A percentile compares a stretch with the other conserved stretches of the same genome.
These are phyloP conservation scores for Leptopterna dolabrata DNA, from an alignment of 2,888 invertebrate genomes.

Conservation along the genomic window DNA sequence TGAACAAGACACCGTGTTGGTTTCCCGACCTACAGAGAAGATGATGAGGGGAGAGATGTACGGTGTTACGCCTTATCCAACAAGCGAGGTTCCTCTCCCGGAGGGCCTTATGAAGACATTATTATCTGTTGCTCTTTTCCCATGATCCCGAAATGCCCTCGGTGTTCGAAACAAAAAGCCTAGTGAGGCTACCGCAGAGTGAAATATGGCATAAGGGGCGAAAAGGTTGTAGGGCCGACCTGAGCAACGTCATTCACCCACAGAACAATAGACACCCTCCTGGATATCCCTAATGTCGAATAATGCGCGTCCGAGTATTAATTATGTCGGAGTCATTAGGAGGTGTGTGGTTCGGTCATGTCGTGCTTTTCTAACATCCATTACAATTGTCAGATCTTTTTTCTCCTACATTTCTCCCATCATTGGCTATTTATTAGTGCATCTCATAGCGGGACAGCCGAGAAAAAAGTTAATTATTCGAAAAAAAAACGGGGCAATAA, in stretches of 20 bases:
- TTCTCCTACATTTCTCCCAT: background rate
- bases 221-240: background rate
- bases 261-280: conserved; percentile 14
- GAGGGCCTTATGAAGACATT: conserved; percentile 10
- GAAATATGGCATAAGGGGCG: conserved; percentile 21
- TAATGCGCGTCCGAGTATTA: conserved; percentile 1
- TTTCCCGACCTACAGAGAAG: background rate
- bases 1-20: conserved; percentile 9
- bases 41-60: background rate
- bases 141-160: conserved; percentile 24
- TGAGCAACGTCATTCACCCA: conserved; percentile 24
- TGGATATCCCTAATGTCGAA: conserved; percentile 17
- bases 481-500: background rate
- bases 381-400: conserved; percentile 5
- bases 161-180: conserved; percentile 13
- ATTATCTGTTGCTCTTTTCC: conserved; percentile 42
- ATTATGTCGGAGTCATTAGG: conserved; percentile 36
- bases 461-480: background rate
- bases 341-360: conserved; percentile 19
- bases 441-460: background rate
- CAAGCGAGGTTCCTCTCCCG: background rate
- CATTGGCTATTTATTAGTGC: conserved; percentile 17
- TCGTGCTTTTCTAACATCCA: conserved; percentile 29
- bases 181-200: background rate
- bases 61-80: conserved; percentile 30